phyloP scores from a whole-genome alignment of 2,888 invertebrate genomes.

The Coremacera marginata region DNA sequence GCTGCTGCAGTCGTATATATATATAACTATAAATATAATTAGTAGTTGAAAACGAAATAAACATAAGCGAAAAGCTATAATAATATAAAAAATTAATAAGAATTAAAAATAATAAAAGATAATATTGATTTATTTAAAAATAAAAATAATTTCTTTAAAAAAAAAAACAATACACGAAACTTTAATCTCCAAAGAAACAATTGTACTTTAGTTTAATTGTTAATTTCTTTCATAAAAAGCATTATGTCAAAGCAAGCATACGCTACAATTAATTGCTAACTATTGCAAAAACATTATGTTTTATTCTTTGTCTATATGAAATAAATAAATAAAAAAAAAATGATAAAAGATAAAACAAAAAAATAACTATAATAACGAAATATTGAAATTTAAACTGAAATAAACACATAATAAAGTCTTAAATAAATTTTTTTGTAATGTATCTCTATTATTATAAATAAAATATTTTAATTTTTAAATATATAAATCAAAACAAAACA shows the following conservation, averaged over 20 bases:
- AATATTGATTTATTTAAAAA: slow-evolving; percentile 15
- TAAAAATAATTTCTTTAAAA: not conserved
- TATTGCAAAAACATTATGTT: slow-evolving; percentile 22
- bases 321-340: not conserved
- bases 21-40: not conserved
- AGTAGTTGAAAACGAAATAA: slow-evolving; percentile 8
- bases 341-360: not conserved
- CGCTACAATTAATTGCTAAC: slow-evolving; percentile 10
- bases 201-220: slow-evolving; percentile 38
- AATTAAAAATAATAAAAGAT: slow-evolving; percentile 6
- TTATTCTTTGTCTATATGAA: slow-evolving; percentile 31
- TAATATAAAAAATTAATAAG: not conserved
- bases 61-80: not conserved
- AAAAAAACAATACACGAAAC: slow-evolving; percentile 9
- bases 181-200: slow-evolving; percentile 38
- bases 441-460: slow-evolving; percentile 35
- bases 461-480: slow-evolving; percentile 41
- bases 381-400: slow-evolving; percentile 33
- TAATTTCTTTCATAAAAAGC: slow-evolving; percentile 30
- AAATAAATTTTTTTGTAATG: slow-evolving; percentile 40
- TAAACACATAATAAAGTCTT: slow-evolving; percentile 32
- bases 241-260: slow-evolving; percentile 18
- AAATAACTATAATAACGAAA: slow-evolving; percentile 19
- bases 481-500: slow-evolving; percentile 47
- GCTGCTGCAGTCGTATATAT: slow-evolving; percentile 21